Percentiles rank a stretch among this genome's conserved stretches.
These are phyloP conservation scores for Ophion obscuratus DNA, from an alignment of 2,888 invertebrate genomes.

Conservation along the genomic window DNA sequence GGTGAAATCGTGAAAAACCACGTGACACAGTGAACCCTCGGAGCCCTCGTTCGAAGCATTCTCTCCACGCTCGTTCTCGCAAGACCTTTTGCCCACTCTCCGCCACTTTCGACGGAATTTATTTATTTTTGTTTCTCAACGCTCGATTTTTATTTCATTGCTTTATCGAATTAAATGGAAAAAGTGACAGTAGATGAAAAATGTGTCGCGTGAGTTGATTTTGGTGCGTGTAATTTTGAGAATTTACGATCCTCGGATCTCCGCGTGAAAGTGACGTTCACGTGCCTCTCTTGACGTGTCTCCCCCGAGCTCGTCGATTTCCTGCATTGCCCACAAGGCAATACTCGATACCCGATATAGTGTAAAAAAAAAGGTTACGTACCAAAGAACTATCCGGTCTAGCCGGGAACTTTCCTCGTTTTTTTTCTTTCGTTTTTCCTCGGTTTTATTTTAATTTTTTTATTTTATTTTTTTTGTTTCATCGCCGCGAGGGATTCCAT, in stretches of 20 bases:
- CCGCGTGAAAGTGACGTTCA: constrained; percentile 51
- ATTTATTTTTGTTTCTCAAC: background rate
- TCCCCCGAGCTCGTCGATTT: constrained; percentile 40
- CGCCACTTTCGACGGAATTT: background rate
- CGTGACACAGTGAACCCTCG: constrained; percentile 60
- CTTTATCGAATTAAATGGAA: background rate
- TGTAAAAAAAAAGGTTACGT: constrained; percentile 37
- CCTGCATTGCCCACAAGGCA: constrained; percentile 55
- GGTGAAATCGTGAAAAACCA: constrained; percentile 52
- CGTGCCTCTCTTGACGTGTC: constrained; percentile 34
- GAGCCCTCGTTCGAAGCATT: constrained; percentile 5
- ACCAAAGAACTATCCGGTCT: constrained; percentile 51
- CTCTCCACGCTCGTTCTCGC: constrained; percentile 1
- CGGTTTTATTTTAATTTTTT: background rate
- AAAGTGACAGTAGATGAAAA: too few species aligned
- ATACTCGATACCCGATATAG: background rate
- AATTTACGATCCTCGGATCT: too few species aligned
- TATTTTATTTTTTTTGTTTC: background rate
- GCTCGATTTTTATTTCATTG: background rate
- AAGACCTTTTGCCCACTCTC: constrained; percentile 18
- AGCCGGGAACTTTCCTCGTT: constrained; percentile 4
- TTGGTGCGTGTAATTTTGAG: too few species aligned
- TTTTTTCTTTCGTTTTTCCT: background rate
- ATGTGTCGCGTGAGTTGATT: too few species aligned
- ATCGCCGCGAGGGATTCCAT: background rate